phyloP scores from a whole-genome alignment of 2,113 vertebrate species.

The Fulmarus glacialis region DNA sequence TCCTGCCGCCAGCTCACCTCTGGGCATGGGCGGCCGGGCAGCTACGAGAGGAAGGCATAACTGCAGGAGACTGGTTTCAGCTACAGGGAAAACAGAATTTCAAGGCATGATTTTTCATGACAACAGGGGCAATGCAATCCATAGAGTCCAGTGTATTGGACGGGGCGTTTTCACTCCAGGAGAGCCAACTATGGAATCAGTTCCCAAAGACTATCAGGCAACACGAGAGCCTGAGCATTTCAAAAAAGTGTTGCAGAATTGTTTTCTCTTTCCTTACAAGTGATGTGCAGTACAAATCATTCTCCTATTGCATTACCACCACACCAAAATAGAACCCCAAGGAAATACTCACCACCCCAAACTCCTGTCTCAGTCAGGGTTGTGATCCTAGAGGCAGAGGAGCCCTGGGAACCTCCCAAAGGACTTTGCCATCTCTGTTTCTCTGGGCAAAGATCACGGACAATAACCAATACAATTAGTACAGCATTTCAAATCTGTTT shows the following conservation, averaged over 20 bases:
- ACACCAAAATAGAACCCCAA: background rate
- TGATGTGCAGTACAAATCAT: background rate
- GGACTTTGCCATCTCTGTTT: background rate
- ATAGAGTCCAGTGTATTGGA: too few relatives aligned
- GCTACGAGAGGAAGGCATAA: background rate
- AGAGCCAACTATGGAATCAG: background rate
- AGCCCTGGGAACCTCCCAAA: background rate
- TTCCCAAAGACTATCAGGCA: background rate
- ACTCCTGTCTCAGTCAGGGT: background rate
- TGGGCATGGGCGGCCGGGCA: background rate
- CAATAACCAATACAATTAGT: background rate
- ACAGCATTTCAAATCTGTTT: background rate
- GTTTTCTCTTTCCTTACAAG: background rate
- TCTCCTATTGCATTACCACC: background rate
- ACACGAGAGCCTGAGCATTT: background rate
- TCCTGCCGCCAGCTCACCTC: background rate
- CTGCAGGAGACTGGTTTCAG: background rate
- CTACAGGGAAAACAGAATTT: background rate
- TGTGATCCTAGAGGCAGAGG: background rate
- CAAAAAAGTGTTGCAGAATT: background rate
- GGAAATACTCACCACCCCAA: background rate
- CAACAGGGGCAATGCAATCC: background rate
- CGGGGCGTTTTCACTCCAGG: background rate
- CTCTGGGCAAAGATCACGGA: background rate
- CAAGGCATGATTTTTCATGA: background rate